A percentile compares a stretch with the other conserved stretches of the same genome.
Evolutionary conservation across 2,113 vertebrate species (phyloP).

Genomic region (Coregonus clupeaformis): DNA sequence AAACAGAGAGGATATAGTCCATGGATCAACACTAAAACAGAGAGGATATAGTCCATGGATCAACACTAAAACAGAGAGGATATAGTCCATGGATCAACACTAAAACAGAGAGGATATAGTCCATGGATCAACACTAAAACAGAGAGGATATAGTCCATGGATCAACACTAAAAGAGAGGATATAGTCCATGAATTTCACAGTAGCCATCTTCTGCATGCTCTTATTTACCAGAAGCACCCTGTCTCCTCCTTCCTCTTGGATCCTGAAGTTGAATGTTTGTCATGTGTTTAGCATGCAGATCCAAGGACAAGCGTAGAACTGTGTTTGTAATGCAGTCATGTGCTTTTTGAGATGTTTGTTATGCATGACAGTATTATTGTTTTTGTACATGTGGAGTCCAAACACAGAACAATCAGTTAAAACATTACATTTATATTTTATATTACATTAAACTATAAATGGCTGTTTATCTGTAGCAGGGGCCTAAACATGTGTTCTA

Average conservation of each 20-base stretch:
- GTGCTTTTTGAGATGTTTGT: conserved; percentile 6
- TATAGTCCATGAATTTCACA: conserved; percentile 31
- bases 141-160: too few relatives aligned
- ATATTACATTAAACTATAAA: neutral
- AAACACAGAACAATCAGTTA: conserved; percentile 40
- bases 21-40: too few relatives aligned
- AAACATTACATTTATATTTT: neutral
- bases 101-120: too few relatives aligned
- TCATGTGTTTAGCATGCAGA: conserved; percentile 48
- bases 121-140: too few relatives aligned
- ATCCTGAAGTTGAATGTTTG: neutral
- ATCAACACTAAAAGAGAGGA: conserved; percentile 8
- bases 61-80: too few relatives aligned
- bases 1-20: too few relatives aligned
- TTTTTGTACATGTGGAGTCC: conserved; percentile 22
- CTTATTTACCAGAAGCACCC: neutral
- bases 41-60: too few relatives aligned
- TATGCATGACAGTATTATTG: conserved; percentile 29
- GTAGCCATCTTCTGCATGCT: conserved; percentile 52
- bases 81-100: too few relatives aligned
- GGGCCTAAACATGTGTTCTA: neutral
- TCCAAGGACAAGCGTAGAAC: conserved; percentile 22
- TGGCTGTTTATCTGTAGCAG: neutral
- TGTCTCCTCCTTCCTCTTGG: neutral
- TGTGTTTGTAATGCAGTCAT: conserved; percentile 30